phyloP scores from a whole-genome alignment of 2,113 vertebrate genomes.

The Agelaius tricolor region DNA sequence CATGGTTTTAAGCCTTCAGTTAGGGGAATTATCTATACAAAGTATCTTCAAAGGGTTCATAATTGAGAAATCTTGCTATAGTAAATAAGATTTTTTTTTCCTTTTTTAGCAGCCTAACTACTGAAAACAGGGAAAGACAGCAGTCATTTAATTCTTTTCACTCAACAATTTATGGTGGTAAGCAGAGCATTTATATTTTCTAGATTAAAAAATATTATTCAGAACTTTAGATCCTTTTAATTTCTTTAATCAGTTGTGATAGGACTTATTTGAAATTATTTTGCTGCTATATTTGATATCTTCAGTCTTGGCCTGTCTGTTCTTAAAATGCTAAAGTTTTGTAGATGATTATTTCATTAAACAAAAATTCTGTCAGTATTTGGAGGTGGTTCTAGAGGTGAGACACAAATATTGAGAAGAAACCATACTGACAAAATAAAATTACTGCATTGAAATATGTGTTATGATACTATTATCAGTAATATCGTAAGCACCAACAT shows the following conservation, averaged over 20 bases:
- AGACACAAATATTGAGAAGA: neutral
- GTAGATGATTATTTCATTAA: neutral
- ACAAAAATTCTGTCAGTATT: neutral
- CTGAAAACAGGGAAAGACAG: neutral
- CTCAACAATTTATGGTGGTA: neutral
- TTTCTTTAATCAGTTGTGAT: neutral
- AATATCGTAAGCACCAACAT: neutral
- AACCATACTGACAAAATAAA: neutral
- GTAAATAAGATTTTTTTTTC: neutral
- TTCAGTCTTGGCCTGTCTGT: neutral
- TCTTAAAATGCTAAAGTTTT: neutral
- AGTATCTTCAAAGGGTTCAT: neutral
- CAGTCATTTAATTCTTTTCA: neutral
- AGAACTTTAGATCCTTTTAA: neutral
- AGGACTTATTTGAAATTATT: neutral
- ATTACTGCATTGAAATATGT: neutral
- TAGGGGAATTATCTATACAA: neutral
- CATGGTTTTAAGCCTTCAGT: neutral
- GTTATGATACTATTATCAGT: neutral
- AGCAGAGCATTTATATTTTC: neutral
- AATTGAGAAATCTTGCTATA: neutral
- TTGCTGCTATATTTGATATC: neutral
- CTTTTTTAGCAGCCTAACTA: neutral
- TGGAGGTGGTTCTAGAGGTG: neutral
- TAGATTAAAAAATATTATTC: neutral